Evolutionary conservation across 2,113 vertebrate species (phyloP).

Genomic region (Indicator indicator): DNA sequence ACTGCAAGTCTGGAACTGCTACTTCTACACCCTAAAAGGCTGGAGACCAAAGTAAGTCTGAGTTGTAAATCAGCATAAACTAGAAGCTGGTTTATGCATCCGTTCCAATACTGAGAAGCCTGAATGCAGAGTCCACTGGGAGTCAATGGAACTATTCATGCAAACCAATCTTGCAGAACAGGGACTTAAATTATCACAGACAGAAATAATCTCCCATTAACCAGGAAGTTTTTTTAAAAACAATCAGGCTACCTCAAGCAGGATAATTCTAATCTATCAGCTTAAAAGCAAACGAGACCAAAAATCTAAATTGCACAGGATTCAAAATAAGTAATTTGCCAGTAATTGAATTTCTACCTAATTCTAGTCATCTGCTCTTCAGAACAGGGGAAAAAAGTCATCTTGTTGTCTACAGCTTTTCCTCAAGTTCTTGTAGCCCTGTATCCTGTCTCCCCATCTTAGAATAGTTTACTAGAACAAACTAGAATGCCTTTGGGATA

Average conservation of each 20-base stretch:
- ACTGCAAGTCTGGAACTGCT: background rate
- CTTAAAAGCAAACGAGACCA: background rate
- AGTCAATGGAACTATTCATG: background rate
- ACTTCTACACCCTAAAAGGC: background rate
- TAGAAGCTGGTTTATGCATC: background rate
- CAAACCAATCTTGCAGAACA: conserved; percentile 16
- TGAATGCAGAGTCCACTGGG: background rate
- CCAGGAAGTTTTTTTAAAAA: background rate
- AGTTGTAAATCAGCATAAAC: conserved; percentile 5
- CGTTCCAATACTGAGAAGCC: background rate
- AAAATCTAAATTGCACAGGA: conserved; percentile 2
- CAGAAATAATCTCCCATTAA: background rate
- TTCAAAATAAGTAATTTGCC: background rate
- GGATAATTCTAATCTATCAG: background rate
- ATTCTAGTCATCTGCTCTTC: background rate
- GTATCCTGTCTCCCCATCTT: background rate
- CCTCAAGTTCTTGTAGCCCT: background rate
- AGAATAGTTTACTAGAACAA: background rate
- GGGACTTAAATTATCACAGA: background rate
- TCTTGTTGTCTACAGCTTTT: background rate
- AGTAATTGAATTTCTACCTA: background rate
- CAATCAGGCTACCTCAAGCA: background rate
- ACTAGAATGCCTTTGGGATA: background rate
- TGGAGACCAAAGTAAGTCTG: background rate
- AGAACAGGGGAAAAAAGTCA: background rate